Base-by-base conservation (phyloP, 2,113 vertebrate species). In the Cephalopholis sonnerati region DNA sequence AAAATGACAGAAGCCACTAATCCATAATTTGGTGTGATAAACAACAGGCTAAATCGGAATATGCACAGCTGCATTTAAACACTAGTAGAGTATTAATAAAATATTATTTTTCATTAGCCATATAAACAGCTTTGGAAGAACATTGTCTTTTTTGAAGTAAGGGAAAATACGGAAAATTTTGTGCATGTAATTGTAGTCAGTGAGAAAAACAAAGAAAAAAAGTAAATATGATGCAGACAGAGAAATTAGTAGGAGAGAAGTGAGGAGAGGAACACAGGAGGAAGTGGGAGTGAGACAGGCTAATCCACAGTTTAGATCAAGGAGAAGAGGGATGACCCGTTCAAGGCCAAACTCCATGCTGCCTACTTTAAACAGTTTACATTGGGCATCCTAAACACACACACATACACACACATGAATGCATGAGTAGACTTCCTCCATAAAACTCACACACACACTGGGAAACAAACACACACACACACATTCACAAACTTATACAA, bases 311-410 rank as follows among this genome's bases (percentile, higher is more conserved):
- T 88, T 89, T 90, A 83, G 65, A 80, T 69, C 7, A 75, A 69
- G 66, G 39, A 90, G 64, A 87, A 74, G 83, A 82, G 44, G 0
- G 65, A 83, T 81, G 91, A 67, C 54, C 29, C 7, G 16, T 22
- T 24, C 44, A 36, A 82, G 74, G 87, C 79, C 85, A 86, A 81
- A 85, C 83, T 85, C 57, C 36, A 66, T 59, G 9, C 81, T 79
- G 70, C 64, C 68, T 74, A 67, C 54, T 91, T 69, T 79, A 89
- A 90, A 92, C 87, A 84, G 79, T 92, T 91, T 93, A 92, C 69
- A 62, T 24, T 61, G 58, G 24, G 46, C 61, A 77, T 81, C 81
- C 58, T 68, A 62, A 62, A 61, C 57, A 72, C 53, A 68, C 73
- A 80, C 71, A 80, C 70, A 55, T 36, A 78, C 44, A 48, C 44